A percentile compares a stretch with the other conserved stretches of the same genome.
These are phyloP conservation scores for Anastrepha ludens DNA, from an alignment of 1,140 invertebrate species.

Conservation along the genomic window DNA sequence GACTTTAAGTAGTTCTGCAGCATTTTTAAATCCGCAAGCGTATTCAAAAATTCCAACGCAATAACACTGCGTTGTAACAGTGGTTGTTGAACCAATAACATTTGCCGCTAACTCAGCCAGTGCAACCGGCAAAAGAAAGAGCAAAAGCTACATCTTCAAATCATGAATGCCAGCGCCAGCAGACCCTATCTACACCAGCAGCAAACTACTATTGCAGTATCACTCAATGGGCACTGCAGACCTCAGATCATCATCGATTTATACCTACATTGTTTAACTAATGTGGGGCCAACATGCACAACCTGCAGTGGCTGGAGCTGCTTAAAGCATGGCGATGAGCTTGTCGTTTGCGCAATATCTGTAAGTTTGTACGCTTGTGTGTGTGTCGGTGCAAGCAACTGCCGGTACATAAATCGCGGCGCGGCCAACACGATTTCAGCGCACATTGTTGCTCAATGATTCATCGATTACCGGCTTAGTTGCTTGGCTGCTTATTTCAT, in stretches of 20 bases:
- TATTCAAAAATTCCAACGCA: background rate
- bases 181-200: background rate
- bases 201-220: background rate
- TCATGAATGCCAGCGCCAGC: background rate
- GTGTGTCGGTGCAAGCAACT: background rate
- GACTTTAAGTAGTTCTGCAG: background rate
- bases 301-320: background rate
- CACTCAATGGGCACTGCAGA: background rate
- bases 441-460: conserved; percentile 44
- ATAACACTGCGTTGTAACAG: too few species aligned
- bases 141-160: background rate
- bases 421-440: conserved; percentile 25
- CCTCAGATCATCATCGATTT: background rate
- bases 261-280: conserved; percentile 27
- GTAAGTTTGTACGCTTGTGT: too few species aligned
- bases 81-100: background rate
- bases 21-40: background rate
- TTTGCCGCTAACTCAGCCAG: background rate
- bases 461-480: conserved; percentile 17
- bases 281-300: conserved; percentile 11
- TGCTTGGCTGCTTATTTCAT: background rate
- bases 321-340: background rate
- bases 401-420: conserved; percentile 34
- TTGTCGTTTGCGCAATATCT: background rate
- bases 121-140: background rate